A percentile compares a stretch with the other conserved stretches of the same genome.
Conservation (phyloP, 1,140 invertebrate genomes). For the Conopomorpha cramerella region DNA sequence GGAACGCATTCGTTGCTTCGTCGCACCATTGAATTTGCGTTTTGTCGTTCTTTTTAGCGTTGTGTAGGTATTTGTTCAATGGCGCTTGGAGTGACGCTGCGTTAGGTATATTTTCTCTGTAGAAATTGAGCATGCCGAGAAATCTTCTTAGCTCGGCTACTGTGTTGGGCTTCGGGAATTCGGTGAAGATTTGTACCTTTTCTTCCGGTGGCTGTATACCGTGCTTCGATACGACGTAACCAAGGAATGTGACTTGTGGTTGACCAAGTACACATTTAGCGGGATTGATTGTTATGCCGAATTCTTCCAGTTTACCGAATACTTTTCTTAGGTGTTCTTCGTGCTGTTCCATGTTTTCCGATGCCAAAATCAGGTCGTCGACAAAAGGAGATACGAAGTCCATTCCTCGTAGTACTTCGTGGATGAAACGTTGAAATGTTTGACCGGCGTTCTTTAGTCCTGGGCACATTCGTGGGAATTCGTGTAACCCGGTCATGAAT, state of each 20-base stretch:
- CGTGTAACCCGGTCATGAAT: no score
- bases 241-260: background rate
- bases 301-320: background rate
- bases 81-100: conserved; percentile 13
- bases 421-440: no score
- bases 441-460: no score
- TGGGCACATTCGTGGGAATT: no score
- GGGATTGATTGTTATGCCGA: conserved; percentile 3
- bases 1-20: no score
- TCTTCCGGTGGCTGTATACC: background rate
- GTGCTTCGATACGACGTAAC: background rate
- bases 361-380: conserved; percentile 7
- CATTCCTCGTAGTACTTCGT: conserved; percentile 7
- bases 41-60: conserved; percentile 25
- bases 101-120: conserved; percentile 13
- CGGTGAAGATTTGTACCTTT: conserved; percentile 9
- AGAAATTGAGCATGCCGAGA: conserved; percentile 25
- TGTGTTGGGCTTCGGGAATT: conserved; percentile 12
- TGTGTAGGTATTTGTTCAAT: conserved; percentile 12
- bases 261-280: conserved; percentile 1
- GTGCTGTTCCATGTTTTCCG: conserved; percentile 2
- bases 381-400: conserved; percentile 7
- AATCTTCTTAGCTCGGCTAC: conserved; percentile 20
- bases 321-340: conserved; percentile 3
- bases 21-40: no score